Conservation (phyloP, 2,888 invertebrate species). For the Phytoseiulus persimilis region DNA sequence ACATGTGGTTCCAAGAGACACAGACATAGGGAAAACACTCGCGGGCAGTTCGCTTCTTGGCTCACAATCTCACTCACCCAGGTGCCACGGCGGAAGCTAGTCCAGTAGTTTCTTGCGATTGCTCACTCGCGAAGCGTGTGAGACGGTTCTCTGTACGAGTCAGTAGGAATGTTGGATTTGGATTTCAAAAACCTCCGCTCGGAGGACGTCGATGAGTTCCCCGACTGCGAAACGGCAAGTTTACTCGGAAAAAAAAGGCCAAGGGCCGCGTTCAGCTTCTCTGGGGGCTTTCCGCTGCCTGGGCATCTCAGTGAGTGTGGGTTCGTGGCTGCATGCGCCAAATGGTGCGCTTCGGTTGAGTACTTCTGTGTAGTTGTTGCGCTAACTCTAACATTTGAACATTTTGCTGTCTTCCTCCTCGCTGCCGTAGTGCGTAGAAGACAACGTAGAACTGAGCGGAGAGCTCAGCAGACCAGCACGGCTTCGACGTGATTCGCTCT, state of each 20-base stretch:
- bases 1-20: background rate
- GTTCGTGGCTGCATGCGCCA: background rate
- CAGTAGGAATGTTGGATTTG: background rate
- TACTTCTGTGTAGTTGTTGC: background rate
- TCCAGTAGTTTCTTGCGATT: background rate
- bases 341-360: background rate
- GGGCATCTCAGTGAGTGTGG: background rate
- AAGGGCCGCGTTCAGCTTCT: background rate
- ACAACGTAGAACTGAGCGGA: background rate
- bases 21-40: background rate
- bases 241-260: background rate
- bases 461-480: background rate
- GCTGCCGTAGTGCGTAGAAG: background rate
- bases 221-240: background rate
- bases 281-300: background rate
- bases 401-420: background rate
- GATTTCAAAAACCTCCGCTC: background rate
- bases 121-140: background rate
- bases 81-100: background rate
- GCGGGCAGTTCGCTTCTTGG: background rate
- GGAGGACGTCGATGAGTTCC: background rate
- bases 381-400: background rate
- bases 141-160: background rate
- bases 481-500: conserved; percentile 5
- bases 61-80: background rate